These are phyloP conservation scores for Eupithecia insigniata DNA, from an alignment of 2,888 invertebrate genomes.

Conservation along the genomic window DNA sequence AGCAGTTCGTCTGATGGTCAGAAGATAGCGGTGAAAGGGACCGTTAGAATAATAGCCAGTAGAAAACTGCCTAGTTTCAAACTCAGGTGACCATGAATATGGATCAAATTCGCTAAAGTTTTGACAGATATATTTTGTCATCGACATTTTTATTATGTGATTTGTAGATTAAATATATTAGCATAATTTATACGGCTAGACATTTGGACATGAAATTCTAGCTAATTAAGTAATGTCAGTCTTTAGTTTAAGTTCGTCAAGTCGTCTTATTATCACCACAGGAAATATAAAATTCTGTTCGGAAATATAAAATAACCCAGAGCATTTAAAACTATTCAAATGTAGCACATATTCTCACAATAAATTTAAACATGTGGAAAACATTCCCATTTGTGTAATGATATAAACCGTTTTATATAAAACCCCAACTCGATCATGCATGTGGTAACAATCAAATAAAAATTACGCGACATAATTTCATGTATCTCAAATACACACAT, in stretches of 20 bases:
- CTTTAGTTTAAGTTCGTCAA: constrained; percentile 19
- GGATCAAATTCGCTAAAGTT: constrained; percentile 48
- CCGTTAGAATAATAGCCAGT: constrained; percentile 80
- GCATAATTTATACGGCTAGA: neutral
- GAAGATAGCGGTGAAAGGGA: constrained; percentile 83
- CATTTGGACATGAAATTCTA: constrained; percentile 32
- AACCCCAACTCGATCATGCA: constrained; percentile 46
- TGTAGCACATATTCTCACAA: constrained; percentile 41
- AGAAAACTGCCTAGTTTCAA: constrained; percentile 68
- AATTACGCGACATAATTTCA: neutral
- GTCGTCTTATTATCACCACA: neutral
- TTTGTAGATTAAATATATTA: neutral
- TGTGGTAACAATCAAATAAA: neutral
- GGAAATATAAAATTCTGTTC: constrained; percentile 12
- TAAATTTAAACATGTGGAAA: constrained; percentile 54
- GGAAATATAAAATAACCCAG: neutral
- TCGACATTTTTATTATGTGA: constrained; percentile 50
- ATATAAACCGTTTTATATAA: constrained; percentile 49
- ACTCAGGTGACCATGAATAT: constrained; percentile 57
- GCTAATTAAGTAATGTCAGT: neutral
- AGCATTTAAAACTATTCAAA: constrained; percentile 29
- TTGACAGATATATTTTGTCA: constrained; percentile 59
- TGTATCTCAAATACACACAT: neutral
- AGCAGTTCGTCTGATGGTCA: constrained; percentile 80
- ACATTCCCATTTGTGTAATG: constrained; percentile 56